These are phyloP conservation scores for Holocentrus rufus DNA, from an alignment of 2,797 vertebrate species.

Conservation along the genomic window DNA sequence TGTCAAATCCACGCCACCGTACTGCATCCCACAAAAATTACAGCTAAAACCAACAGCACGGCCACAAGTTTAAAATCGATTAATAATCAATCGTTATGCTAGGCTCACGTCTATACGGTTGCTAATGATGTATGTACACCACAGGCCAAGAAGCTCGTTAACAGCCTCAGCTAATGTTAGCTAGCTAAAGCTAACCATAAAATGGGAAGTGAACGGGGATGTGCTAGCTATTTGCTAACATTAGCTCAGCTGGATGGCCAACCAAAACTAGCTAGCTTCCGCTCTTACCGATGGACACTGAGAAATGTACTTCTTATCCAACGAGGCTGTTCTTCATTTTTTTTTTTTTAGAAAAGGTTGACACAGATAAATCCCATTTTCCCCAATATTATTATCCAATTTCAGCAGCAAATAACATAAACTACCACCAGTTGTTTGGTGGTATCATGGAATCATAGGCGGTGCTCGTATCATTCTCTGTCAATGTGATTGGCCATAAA, in stretches of 20 bases:
- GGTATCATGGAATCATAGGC: constrained; percentile 6
- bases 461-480: background rate
- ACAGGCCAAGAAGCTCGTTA: background rate
- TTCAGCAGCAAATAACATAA: constrained; percentile 16
- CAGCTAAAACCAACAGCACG: background rate
- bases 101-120: background rate
- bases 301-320: constrained; percentile 19
- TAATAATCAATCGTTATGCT: background rate
- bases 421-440: constrained; percentile 10
- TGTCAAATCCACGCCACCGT: background rate
- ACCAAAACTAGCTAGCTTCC: background rate
- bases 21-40: background rate
- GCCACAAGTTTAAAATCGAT: background rate
- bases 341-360: background rate
- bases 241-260: constrained; percentile 23
- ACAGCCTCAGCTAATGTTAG: constrained; percentile 15
- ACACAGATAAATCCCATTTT: constrained; percentile 28
- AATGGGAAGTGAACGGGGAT: constrained; percentile 50
- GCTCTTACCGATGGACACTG: constrained; percentile 46
- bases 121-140: background rate
- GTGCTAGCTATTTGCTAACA: constrained; percentile 48
- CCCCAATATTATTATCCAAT: background rate
- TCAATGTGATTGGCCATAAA: constrained; percentile 54
- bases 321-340: constrained; percentile 40
- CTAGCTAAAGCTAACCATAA: constrained; percentile 41